Percentiles rank a stretch among this genome's conserved stretches.
Evolutionary conservation across 2,797 vertebrate species (phyloP).

Genomic region (Lepus townsendii): DNA sequence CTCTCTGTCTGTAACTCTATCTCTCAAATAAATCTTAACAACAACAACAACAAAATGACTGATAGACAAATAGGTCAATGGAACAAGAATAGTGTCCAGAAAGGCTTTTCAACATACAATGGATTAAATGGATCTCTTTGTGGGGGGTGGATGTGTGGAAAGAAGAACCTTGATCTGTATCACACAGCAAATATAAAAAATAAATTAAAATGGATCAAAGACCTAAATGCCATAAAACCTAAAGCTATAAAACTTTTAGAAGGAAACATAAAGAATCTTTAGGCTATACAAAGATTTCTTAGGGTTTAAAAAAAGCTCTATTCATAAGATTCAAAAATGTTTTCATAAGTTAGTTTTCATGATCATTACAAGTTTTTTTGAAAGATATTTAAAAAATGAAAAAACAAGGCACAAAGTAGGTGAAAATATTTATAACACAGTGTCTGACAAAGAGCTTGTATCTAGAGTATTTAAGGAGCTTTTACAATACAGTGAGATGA

Average conservation of each 20-base stretch:
- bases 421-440: background rate
- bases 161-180: background rate
- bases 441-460: background rate
- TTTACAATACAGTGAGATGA: background rate
- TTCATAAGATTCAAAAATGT: slow-evolving; percentile 14
- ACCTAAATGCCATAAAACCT: background rate
- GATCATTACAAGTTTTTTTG: background rate
- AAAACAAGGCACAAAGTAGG: background rate
- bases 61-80: background rate
- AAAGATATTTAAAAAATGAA: slow-evolving; percentile 10
- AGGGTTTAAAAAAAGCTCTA: background rate
- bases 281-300: background rate
- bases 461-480: slow-evolving; percentile 14
- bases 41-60: no score
- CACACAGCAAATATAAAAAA: background rate
- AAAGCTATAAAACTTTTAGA: background rate
- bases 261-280: background rate
- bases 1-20: no score
- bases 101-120: background rate
- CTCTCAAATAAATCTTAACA: no score
- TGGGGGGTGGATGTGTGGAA: background rate
- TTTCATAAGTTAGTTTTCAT: slow-evolving; percentile 22
- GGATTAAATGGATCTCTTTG: background rate
- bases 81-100: no score
- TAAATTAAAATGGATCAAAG: background rate